phyloP scores from a whole-genome alignment of 23 tunicate genomes.

The Styela clava region DNA sequence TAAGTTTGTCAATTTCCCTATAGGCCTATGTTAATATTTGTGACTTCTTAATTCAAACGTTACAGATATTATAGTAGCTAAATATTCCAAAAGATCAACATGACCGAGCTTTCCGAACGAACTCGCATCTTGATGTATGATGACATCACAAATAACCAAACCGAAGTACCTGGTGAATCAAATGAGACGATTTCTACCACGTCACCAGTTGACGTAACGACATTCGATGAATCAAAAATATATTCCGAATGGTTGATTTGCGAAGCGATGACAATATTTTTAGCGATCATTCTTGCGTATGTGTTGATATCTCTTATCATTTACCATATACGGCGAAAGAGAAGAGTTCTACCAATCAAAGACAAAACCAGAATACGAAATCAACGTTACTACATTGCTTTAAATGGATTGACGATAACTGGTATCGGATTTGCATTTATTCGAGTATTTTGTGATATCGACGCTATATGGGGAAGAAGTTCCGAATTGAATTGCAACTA shows the following conservation, averaged over 20 bases:
- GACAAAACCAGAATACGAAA: background rate
- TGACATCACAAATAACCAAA: no score
- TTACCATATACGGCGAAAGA: slow-evolving; percentile 2
- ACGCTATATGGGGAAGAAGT: slow-evolving; percentile 4
- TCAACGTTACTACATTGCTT: background rate
- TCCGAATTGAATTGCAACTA: slow-evolving; percentile 9
- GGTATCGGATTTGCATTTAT: slow-evolving; percentile 4
- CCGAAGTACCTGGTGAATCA: no score
- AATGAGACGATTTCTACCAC: no score
- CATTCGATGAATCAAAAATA: slow-evolving; percentile 6
- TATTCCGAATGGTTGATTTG: background rate
- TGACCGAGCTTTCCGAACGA: no score
- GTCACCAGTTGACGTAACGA: background rate
- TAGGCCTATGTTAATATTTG: no score
- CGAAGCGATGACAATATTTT: background rate
- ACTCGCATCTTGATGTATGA: no score
- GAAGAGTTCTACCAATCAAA: background rate
- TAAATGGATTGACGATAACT: background rate
- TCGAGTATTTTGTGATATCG: slow-evolving; percentile 14
- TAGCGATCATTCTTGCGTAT: background rate
- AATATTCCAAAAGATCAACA: no score
- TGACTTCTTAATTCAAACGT: no score
- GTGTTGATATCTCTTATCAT: background rate
- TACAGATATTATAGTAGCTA: no score
- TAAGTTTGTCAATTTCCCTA: no score